Base-by-base conservation (phyloP, 2,888 invertebrate genomes). In the Andrena bicolor region DNA sequence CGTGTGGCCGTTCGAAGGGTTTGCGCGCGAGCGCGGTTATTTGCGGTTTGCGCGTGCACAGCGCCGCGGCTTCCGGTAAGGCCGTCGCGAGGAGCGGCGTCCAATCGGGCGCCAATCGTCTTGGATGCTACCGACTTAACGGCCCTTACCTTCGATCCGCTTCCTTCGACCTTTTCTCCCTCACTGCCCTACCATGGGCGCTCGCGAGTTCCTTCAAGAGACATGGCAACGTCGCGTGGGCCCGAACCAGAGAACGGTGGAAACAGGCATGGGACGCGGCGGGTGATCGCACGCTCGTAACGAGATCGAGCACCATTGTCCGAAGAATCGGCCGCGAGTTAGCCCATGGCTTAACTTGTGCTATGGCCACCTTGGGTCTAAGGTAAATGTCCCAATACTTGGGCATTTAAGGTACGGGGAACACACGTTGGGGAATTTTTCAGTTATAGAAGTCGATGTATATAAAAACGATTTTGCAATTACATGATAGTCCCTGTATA, bases 211-310 rank as follows among this genome's bases (percentile, higher is more conserved):
- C 63, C 41, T 51, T 30, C 58, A 51, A 26, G 26, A 80, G 82
- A 89, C 86, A 75, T 89, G 89, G 88, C 89, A 88, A 88, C 88
- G 65, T 84, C 76, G 89, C 82, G 64, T 73, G 76, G 64, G 82
- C 77, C 79, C 81, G 73, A 83, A 30, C 49, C 74, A 74, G 70
- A 64, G 65, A 83, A 81, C 85, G 76, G 65, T 60, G 65, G 75
- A 76, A 80, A 72, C 76, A 74, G 74, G 76, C 84, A 70, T 66
- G 49, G 51, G 28, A 68, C 66, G 65, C 73, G 74, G 71, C 60
- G 63, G 66, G 73, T 56, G 78, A 84, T 84, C 82, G 70, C 70
- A 69, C 41, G 68, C 30, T 66, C 35, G 81, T 56, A 64, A 70
- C 69, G 69, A 79, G 78, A 85, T 76, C 82, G 76, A 74, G 64